Evolutionary conservation across 2,797 vertebrate species (phyloP).

Genomic region (Poecilia gillii): DNA sequence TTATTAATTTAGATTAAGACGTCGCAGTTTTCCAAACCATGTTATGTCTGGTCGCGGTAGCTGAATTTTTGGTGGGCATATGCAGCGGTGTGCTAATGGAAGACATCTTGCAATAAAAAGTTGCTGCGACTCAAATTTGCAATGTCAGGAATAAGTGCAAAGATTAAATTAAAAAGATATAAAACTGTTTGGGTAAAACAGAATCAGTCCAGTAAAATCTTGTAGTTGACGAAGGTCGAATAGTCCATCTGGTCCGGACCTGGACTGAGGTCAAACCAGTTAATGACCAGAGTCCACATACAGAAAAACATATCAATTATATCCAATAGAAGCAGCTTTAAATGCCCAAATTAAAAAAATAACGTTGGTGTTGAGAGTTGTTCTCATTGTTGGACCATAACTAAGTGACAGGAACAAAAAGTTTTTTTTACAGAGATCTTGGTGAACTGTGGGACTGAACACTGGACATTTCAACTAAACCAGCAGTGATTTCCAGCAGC

Average conservation of each 20-base stretch:
- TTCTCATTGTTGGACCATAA: background rate
- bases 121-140: background rate
- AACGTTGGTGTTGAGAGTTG: background rate
- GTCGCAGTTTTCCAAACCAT: background rate
- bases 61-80: background rate
- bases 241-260: background rate
- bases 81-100: background rate
- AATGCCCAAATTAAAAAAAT: background rate
- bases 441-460: constrained; percentile 39
- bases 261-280: background rate
- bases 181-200: background rate
- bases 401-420: constrained; percentile 21
- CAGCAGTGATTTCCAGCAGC: constrained; percentile 56
- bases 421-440: constrained; percentile 16
- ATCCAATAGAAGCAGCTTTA: background rate
- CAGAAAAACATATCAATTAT: background rate
- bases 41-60: background rate
- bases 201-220: background rate
- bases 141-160: background rate
- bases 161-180: background rate
- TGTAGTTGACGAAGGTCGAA: background rate
- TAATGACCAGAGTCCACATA: background rate
- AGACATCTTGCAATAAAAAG: background rate
- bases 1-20: background rate
- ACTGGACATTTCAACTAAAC: constrained; percentile 47